Percentiles rank a stretch among this genome's conserved stretches.
These are phyloP conservation scores for Monochamus alternatus DNA, from an alignment of 2,888 invertebrate genomes.

Conservation along the genomic window DNA sequence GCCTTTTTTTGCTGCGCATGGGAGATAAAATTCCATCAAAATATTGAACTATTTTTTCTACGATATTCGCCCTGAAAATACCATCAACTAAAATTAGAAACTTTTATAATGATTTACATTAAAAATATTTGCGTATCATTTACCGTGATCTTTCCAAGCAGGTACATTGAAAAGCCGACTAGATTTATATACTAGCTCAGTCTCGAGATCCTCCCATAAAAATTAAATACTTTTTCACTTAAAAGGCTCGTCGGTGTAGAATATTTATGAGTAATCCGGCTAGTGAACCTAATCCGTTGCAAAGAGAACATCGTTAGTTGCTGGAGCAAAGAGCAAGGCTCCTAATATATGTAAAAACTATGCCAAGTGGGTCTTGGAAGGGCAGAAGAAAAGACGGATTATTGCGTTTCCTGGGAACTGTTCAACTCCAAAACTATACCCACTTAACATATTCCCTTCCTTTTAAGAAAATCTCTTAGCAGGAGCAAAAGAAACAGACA, in stretches of 20 bases:
- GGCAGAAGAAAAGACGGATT: conserved; percentile 28
- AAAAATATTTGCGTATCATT: conserved; percentile 1
- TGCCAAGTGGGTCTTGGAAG: conserved; percentile 31
- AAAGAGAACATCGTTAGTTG: neutral
- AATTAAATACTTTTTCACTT: neutral
- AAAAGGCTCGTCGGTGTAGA: neutral
- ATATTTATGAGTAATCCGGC: neutral
- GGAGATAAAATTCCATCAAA: no score
- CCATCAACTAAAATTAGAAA: conserved; percentile 1
- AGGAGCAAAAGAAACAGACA: neutral
- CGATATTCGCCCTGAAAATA: neutral
- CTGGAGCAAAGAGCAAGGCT: neutral
- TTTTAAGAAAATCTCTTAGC: conserved; percentile 14
- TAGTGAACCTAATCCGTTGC: neutral
- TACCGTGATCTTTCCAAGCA: neutral
- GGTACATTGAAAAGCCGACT: neutral
- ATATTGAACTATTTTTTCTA: no score
- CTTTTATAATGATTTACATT: neutral
- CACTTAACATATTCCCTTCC: conserved; percentile 36
- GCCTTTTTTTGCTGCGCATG: no score
- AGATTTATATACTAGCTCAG: neutral
- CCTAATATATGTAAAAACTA: conserved; percentile 38
- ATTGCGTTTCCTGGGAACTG: conserved; percentile 24
- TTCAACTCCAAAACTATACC: conserved; percentile 37
- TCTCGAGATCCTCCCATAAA: neutral